Base-by-base conservation (phyloP, 2,113 vertebrate genomes). In the Malurus alboscapulatus region DNA sequence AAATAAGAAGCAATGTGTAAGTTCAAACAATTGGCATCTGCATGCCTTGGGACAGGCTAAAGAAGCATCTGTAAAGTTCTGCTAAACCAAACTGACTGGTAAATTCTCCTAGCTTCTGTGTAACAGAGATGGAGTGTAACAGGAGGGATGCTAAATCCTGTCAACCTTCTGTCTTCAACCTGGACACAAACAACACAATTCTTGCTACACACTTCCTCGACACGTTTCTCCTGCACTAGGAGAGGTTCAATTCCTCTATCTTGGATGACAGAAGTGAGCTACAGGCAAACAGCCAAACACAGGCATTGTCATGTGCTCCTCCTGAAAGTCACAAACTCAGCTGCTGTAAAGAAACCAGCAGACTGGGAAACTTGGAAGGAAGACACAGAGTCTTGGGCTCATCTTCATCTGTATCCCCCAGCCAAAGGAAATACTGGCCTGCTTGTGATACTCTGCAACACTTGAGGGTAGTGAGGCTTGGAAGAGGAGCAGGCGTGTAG, bases 291-390 rank as follows among this genome's bases (percentile, higher is more conserved):
- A 81, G 62, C 44, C 40, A 87, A 87, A 42, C 54, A 85, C 38
- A 84, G 51, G 34, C 45, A 47, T 71, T 92, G 73, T 82, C 84
- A 12, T 47, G 17, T 94, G 62, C 74, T 79, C 87, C 72, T 96
- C 48, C 80, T 77, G 58, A 94, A 93, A 92, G 66, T 80, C 65
- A 84, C 29, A 88, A 86, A 67, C 61, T 89, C 68, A 79, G 61
- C 65, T 88, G 27, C 54, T 94, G 8, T 92, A 95, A 75, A 81
- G 86, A 89, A 88, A 91, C 36, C 61, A 91, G 42, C 92, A 95
- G 65, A 84, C 25, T 76, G 78, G 63, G 88, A 87, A 61, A 84
- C 73, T 74, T 77, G 78, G 62, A 93, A 92, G 24, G 71, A 95
- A 93, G 65, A 69, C 71, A 69, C 22, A 87, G 86, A 82, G 84